A percentile compares a stretch with the other conserved stretches of the same genome.
Conservation (phyloP, 2,113 vertebrate species). For the Otis tarda region DNA sequence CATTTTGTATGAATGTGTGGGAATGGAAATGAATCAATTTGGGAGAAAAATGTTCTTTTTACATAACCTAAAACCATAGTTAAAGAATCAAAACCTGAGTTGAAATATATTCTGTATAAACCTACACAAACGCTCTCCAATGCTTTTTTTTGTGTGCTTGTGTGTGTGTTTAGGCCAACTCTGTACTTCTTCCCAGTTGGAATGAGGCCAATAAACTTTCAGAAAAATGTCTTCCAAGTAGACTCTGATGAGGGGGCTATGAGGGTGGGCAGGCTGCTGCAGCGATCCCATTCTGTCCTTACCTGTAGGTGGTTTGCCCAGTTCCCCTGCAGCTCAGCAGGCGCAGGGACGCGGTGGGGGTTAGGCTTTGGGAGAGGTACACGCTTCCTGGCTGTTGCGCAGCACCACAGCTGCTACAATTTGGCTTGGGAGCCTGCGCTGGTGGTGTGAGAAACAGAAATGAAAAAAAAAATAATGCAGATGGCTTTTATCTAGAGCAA, state of each 20-base stretch:
- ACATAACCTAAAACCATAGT: not conserved
- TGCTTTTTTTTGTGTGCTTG: not conserved
- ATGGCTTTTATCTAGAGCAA: conserved; percentile 53
- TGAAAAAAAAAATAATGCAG: conserved; percentile 35
- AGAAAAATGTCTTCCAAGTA: not conserved
- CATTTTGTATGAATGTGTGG: not conserved
- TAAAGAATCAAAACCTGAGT: not conserved
- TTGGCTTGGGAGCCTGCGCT: not conserved
- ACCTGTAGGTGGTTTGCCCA: not conserved
- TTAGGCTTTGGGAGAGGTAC: not conserved
- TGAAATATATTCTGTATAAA: not conserved
- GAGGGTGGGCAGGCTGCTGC: not conserved
- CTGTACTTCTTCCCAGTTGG: not conserved
- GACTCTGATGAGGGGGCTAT: not conserved
- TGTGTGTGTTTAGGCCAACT: not conserved
- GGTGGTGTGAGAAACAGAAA: conserved; percentile 16
- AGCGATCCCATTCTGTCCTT: not conserved
- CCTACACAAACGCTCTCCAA: not conserved
- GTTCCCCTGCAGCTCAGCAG: too few species aligned
- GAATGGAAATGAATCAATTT: not conserved
- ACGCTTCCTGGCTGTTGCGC: not conserved
- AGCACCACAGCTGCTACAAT: not conserved
- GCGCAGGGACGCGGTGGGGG: fast-evolving
- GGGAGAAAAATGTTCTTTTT: not conserved
- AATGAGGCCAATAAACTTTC: not conserved